Evolutionary conservation across 2,797 vertebrate species (phyloP).

Genomic region (Pampus argenteus): DNA sequence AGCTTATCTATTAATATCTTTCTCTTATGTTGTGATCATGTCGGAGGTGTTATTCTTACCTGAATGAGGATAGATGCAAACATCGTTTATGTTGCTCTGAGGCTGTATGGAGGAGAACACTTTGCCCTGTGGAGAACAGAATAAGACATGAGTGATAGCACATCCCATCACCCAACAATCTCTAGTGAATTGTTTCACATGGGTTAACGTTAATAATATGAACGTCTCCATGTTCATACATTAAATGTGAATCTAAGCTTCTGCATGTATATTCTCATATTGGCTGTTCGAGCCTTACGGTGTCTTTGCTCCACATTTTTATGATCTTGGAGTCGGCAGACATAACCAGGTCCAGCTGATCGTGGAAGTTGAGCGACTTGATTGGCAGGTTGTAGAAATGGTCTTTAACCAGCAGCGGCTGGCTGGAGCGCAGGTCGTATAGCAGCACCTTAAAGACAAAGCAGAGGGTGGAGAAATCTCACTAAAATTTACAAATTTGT

Average conservation of each 20-base stretch:
- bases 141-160: not conserved
- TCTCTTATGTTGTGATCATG: not conserved
- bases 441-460: conserved; percentile 87
- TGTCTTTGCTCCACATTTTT: conserved; percentile 97
- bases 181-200: not conserved
- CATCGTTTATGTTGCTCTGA: conserved; percentile 92
- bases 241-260: not conserved
- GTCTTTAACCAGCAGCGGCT: conserved; percentile 93
- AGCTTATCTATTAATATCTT: not conserved
- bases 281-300: conserved; percentile 76
- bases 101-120: conserved; percentile 95
- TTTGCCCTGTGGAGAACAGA: conserved; percentile 88
- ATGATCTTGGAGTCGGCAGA: conserved; percentile 96
- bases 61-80: conserved; percentile 94
- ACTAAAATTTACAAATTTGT: not conserved
- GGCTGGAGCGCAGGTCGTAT: conserved; percentile 95
- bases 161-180: too few species aligned
- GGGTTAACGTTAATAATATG: not conserved
- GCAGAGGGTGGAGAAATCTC: not conserved
- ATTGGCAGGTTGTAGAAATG: conserved; percentile 96
- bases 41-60: conserved; percentile 78
- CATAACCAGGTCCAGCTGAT: conserved; percentile 90
- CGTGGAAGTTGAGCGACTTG: conserved; percentile 92
- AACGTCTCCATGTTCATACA: too few species aligned
- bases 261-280: not conserved